Conservation (phyloP, 2,888 invertebrate genomes). For the Yponomeuta plumbellus region DNA sequence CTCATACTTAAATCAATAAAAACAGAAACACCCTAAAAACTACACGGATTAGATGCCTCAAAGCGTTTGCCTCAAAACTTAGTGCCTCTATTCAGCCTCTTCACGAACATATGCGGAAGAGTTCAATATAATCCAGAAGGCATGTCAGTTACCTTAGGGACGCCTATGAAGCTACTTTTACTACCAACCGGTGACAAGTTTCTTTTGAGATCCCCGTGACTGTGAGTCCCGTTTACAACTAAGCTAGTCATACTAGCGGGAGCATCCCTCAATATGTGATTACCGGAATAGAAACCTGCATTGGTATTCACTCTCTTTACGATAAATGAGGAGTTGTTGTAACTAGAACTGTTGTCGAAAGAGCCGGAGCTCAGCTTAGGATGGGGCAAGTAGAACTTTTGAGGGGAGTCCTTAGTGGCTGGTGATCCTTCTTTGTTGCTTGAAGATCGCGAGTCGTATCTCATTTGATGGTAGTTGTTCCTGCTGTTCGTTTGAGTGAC, state of each 20-base stretch:
- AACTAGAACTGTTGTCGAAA: constrained; percentile 48
- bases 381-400: constrained; percentile 55
- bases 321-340: constrained; percentile 71
- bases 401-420: constrained; percentile 45
- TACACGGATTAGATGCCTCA: too few species aligned
- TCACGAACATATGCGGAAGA: not conserved
- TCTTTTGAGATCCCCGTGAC: constrained; percentile 65
- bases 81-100: not conserved
- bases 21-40: too few species aligned
- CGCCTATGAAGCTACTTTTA: constrained; percentile 55
- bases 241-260: constrained; percentile 69
- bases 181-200: constrained; percentile 60
- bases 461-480: constrained; percentile 31
- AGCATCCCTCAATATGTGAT: constrained; percentile 63
- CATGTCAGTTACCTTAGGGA: constrained; percentile 82
- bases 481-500: constrained; percentile 49
- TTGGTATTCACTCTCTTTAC: constrained; percentile 79
- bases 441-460: constrained; percentile 47
- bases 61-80: not conserved
- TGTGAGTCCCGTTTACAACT: constrained; percentile 60
- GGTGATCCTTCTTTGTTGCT: constrained; percentile 44
- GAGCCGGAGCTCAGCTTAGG: constrained; percentile 50
- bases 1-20: constrained; percentile 28
- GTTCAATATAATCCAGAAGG: constrained; percentile 82
- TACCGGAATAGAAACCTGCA: constrained; percentile 80